Conservation (phyloP, 2,113 vertebrate genomes). For the Copsychus sechellarum region DNA sequence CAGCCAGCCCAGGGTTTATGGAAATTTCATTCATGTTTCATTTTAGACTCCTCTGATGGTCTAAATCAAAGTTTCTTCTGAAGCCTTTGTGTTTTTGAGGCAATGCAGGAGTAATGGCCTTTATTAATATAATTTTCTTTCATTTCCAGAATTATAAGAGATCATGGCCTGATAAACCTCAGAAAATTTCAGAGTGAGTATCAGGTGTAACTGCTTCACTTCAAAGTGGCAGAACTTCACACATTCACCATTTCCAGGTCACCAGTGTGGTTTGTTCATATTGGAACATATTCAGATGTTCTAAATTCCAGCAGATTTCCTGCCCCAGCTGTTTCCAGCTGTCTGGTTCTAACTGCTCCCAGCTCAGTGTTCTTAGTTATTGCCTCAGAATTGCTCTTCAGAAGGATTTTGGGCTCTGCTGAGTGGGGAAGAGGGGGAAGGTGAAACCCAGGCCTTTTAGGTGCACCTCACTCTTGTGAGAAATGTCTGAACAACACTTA, state of each 20-base stretch:
- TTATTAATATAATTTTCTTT: slow-evolving; percentile 22
- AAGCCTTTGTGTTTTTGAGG: neutral
- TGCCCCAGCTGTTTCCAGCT: neutral
- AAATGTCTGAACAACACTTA: neutral
- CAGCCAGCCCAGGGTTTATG: neutral
- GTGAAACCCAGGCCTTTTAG: neutral
- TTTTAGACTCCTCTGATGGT: neutral
- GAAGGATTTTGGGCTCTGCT: neutral
- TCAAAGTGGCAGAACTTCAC: neutral
- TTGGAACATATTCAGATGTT: neutral
- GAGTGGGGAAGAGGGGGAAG: neutral
- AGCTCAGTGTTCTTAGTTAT: neutral
- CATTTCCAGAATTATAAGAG: slow-evolving; percentile 91
- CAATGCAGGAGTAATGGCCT: neutral
- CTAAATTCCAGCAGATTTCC: slow-evolving; percentile 29
- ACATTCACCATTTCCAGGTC: neutral
- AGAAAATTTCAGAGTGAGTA: slow-evolving; percentile 97
- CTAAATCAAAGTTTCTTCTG: slow-evolving; percentile 2
- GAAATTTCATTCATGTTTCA: neutral
- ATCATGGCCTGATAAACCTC: slow-evolving; percentile 97
- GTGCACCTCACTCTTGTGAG: neutral
- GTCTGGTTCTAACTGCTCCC: neutral
- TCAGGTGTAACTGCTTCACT: neutral
- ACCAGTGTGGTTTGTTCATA: neutral
- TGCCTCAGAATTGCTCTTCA: neutral